Evolutionary conservation across 2,888 invertebrate genomes (phyloP).

Genomic region (Drosophila fungiperda): DNA sequence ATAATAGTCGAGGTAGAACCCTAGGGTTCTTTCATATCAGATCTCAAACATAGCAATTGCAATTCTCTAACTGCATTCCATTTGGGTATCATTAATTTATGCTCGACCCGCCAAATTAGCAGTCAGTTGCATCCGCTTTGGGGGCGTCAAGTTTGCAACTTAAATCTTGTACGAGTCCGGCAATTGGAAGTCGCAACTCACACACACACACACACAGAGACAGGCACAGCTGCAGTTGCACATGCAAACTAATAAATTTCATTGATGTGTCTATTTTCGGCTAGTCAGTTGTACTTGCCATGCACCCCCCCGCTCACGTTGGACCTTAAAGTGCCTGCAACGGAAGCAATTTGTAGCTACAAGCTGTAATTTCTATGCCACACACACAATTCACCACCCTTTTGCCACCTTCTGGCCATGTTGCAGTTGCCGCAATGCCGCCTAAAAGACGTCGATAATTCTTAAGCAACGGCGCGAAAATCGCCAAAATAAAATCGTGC

Average conservation of each 20-base stretch:
- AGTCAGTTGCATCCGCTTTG: slow-evolving; percentile 68
- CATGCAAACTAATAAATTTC: slow-evolving; percentile 83
- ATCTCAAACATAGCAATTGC: not conserved
- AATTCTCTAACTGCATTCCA: not conserved
- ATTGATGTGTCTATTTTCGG: slow-evolving; percentile 84
- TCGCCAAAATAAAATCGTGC: slow-evolving; percentile 69
- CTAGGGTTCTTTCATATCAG: not conserved
- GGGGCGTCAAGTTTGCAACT: slow-evolving; percentile 47
- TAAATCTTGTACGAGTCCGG: slow-evolving; percentile 59
- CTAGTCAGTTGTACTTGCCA: slow-evolving; percentile 12
- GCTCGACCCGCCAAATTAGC: slow-evolving; percentile 66
- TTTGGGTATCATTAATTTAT: slow-evolving; percentile 53
- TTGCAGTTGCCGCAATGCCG: slow-evolving; percentile 22
- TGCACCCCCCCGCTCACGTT: slow-evolving; percentile 1
- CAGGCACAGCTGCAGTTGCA: slow-evolving; percentile 67
- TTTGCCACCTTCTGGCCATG: not conserved
- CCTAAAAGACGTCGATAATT: slow-evolving; percentile 74
- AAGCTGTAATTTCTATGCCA: slow-evolving; percentile 75
- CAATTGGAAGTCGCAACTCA: slow-evolving; percentile 58
- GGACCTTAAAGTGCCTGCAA: slow-evolving; percentile 69
- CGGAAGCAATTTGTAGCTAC: slow-evolving; percentile 83
- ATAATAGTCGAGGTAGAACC: not conserved
- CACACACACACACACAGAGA: slow-evolving; percentile 14
- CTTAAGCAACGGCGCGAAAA: slow-evolving; percentile 77
- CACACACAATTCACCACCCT: slow-evolving; percentile 15